Percentiles rank a stretch among this genome's conserved stretches.
Conservation (phyloP, 2,888 invertebrate species). For the Octodonta nipae region DNA sequence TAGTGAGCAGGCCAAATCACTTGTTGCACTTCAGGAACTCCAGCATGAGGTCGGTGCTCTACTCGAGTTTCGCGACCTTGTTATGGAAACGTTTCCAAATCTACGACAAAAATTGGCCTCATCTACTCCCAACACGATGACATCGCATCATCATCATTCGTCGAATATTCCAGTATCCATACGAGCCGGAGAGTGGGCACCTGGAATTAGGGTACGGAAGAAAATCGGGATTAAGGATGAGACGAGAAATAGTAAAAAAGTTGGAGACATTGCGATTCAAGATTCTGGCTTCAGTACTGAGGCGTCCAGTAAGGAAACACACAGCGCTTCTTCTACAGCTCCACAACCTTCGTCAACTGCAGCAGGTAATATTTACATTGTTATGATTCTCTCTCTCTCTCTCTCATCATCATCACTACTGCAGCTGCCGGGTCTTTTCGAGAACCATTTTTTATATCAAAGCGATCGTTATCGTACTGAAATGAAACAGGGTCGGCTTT, state of each 20-base stretch:
- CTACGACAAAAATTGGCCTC: conserved; percentile 72
- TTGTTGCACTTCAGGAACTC: conserved; percentile 75
- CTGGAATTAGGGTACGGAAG: conserved; percentile 59
- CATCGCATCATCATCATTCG: conserved; percentile 31
- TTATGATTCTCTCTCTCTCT: too few relatives aligned
- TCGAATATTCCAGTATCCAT: conserved; percentile 43
- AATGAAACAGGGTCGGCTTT: too few relatives aligned
- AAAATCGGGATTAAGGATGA: conserved; percentile 30
- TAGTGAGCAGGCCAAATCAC: conserved; percentile 79
- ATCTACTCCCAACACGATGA: conserved; percentile 37
- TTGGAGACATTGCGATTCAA: conserved; percentile 49
- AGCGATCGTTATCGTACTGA: too few relatives aligned
- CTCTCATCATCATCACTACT: too few relatives aligned
- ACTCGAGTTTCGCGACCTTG: conserved; percentile 83
- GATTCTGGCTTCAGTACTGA: conserved; percentile 87
- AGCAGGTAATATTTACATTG: conserved; percentile 9
- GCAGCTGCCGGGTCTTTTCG: too few relatives aligned
- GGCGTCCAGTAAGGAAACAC: conserved; percentile 70
- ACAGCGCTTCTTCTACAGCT: conserved; percentile 55
- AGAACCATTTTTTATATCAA: too few relatives aligned
- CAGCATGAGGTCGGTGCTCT: conserved; percentile 87
- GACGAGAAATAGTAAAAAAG: conserved; percentile 28
- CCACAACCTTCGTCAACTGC: conserved; percentile 35
- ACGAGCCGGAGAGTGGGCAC: conserved; percentile 57
- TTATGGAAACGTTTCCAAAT: conserved; percentile 87